Conservation (phyloP, 2,888 invertebrate genomes). For the Copidosoma aretas region DNA sequence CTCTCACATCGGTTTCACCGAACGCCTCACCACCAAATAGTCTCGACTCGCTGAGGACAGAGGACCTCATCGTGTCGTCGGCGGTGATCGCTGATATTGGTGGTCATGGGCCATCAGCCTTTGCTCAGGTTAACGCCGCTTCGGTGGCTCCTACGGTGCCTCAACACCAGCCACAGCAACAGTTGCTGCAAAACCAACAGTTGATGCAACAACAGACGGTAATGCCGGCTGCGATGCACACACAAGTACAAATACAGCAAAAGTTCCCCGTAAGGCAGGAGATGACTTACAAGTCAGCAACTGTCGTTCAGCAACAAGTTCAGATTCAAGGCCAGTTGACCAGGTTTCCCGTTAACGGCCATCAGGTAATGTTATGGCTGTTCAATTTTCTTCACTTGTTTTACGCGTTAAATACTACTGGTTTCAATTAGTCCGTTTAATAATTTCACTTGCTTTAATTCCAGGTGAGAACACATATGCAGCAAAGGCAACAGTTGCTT, state of each 20-base stretch:
- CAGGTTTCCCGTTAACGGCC: conserved; percentile 58
- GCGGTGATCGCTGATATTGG: conserved; percentile 47
- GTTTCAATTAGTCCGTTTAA: neutral
- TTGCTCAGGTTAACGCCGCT: conserved; percentile 55
- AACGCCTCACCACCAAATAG: conserved; percentile 56
- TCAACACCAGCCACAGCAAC: conserved; percentile 38
- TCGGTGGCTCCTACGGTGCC: conserved; percentile 57
- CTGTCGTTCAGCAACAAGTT: conserved; percentile 46
- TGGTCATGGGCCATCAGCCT: conserved; percentile 55
- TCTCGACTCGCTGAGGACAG: conserved; percentile 57
- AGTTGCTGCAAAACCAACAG: conserved; percentile 39
- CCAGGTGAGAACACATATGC: conserved; percentile 41
- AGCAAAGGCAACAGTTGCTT: conserved; percentile 47
- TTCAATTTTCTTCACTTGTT: conserved; percentile 44
- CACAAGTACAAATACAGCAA: conserved; percentile 59
- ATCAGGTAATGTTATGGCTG: conserved; percentile 47
- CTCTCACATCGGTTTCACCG: conserved; percentile 48
- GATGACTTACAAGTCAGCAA: conserved; percentile 50
- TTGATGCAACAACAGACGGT: conserved; percentile 38
- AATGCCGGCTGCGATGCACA: conserved; percentile 47
- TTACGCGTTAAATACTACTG: neutral
- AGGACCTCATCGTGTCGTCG: conserved; percentile 55
- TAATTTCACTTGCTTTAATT: neutral
- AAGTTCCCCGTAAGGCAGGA: conserved; percentile 59
- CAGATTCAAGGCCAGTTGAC: conserved; percentile 53